Evolutionary conservation across 2,888 invertebrate species (phyloP), one percentile per base, ranked within the genome.

Genomic region (Elysia crispata): DNA sequence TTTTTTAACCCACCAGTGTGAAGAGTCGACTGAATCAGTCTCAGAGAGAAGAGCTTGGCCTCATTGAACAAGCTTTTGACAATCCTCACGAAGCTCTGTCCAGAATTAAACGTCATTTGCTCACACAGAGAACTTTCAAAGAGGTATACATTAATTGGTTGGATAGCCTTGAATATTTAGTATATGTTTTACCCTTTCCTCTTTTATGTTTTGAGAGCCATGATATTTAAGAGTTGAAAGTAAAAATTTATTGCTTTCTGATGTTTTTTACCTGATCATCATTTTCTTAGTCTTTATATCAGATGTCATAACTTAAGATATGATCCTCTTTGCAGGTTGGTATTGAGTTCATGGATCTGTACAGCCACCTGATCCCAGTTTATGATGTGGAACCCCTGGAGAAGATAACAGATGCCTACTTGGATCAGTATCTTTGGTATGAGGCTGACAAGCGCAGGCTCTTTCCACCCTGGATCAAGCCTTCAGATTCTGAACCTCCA

Each of bases 331-430:
- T 3, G 25, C 88, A 96, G 95, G 96, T 97, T 80, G 98, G 99
- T 66, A 99, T 99, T 89, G 99, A 99, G 92, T 99, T 99, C 92
- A 99, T 99, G 99, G 99, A 99, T 92, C 94, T 99, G 79, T 99
- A 99, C 94, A 98, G 98, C 82, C 99, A 99, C 91, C 93, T 99
- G 83, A 98, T 99, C 83, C 99, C 99, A 0, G 99, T 99, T 0
- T 99, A 99, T 92, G 99, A 99, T 91, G 98, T 99, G 64, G 99
- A 99, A 90, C 99, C 99, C 0, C 93, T 99, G 78, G 99, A 99
- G 93, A 99, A 99, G 93, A 99, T 99, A 83, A 99, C 99, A 0
- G 99, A 99, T 91, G 99, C 99, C 0, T 99, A 99, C 93, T 93
- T 99, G 79, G 99, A 99, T 93, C 99, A 99, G 93, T 99, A 99